Base-by-base conservation (phyloP, 2,113 vertebrate species). In the Colaptes auratus region DNA sequence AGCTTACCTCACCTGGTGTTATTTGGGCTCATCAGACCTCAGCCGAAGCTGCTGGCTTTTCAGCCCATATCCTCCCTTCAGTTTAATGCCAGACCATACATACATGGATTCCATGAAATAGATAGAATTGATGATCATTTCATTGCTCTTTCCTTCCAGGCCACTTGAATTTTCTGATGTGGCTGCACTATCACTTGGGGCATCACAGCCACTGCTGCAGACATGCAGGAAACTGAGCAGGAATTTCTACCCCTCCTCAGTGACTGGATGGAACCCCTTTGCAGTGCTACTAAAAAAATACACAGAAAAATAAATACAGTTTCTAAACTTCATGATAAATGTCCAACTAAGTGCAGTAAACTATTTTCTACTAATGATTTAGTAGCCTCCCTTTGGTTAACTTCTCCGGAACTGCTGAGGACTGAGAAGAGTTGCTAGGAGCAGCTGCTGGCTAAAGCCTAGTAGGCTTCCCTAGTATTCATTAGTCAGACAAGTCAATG, bases 141-240 rank as follows among this genome's bases (percentile, higher is more conserved):
- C 19, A 18, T 61, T 25, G 74, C 31, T 89, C 74, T 48, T 48
- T 33, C 86, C 33, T 56, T 88, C 77, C 61, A 46, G 65, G 35
- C 80, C 64, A 36, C 39, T 42, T 5, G 30, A 39, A 12, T n/a
- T 11, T 48, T 30, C 35, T 46, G 60, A n/a, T 35, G 69, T 39
- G 23, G 15, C 2, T 66, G 72, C 2, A 2, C 2, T 30, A 27
- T 12, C 61, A 48, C 33, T 3, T 1, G 7, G 46, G n/a, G 10
- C 46, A 65, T 28, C 59, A 18, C 0, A 0, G 69, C 65, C 14
- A 9, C 15, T 46, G 65, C 60, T 81, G 80, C 86, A 84, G 70
- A 31, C 28, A 69, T 10, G 50, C 61, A 75, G 70, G 52, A 78
- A 82, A 76, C 14, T 0, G 12, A 73, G 23, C 2, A 64, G 2